Conservation (phyloP, 2,888 invertebrate genomes). For the Bursaphelenchus okinawaensis region DNA sequence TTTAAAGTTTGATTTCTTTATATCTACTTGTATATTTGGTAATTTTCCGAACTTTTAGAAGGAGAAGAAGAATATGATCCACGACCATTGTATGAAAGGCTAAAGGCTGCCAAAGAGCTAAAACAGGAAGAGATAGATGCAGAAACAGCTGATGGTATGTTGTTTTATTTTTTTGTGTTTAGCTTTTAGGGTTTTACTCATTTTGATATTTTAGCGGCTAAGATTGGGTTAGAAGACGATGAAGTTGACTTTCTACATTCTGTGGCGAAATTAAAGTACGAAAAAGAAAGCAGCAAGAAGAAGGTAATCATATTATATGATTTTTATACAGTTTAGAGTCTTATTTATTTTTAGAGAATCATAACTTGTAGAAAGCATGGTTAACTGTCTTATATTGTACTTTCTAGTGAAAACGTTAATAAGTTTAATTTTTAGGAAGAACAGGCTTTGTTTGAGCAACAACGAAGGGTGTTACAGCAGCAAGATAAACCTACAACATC, state of each 20-base stretch:
- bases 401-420: neutral
- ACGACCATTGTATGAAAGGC: slow-evolving; percentile 80
- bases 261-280: slow-evolving; percentile 64
- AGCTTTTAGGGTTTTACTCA: neutral
- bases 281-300: slow-evolving; percentile 33
- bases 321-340: too few species aligned
- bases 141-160: neutral
- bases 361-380: too few species aligned
- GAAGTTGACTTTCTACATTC: slow-evolving; percentile 88
- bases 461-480: slow-evolving; percentile 24
- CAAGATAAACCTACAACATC: slow-evolving; percentile 14
- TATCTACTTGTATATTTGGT: neutral
- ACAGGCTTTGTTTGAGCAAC: slow-evolving; percentile 34
- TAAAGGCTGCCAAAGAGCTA: slow-evolving; percentile 84
- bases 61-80: slow-evolving; percentile 73
- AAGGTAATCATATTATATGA: slow-evolving; percentile 13
- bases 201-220: neutral
- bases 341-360: too few species aligned
- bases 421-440: slow-evolving; percentile 34
- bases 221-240: slow-evolving; percentile 81
- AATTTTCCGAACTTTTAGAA: slow-evolving; percentile 9
- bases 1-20: too few species aligned
- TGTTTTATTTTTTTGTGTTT: too few species aligned
- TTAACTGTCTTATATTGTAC: too few species aligned
- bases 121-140: slow-evolving; percentile 91